These are phyloP conservation scores for Poeciliopsis prolifica DNA, from an alignment of 2,113 vertebrate genomes.

Conservation along the genomic window DNA sequence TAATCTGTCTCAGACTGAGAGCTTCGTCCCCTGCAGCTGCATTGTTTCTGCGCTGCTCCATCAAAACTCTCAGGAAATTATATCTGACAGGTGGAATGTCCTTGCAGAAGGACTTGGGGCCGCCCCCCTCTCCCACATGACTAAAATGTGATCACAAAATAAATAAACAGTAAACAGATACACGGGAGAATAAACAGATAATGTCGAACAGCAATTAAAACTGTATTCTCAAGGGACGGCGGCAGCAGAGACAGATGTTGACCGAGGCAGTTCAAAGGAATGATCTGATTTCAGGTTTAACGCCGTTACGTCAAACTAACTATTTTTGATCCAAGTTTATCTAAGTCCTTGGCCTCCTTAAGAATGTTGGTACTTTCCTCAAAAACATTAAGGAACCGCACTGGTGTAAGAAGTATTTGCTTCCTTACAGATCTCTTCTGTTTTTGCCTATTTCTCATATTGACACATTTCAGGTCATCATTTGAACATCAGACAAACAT, in stretches of 20 bases:
- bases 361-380: too few relatives aligned
- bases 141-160: slow-evolving; percentile 45
- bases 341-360: background rate
- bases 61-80: slow-evolving; percentile 75
- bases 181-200: slow-evolving; percentile 16
- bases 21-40: slow-evolving; percentile 37
- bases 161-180: slow-evolving; percentile 50
- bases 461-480: too few relatives aligned
- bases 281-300: background rate
- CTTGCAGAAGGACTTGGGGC: slow-evolving; percentile 40
- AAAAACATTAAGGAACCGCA: background rate
- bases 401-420: background rate
- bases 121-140: slow-evolving; percentile 33
- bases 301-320: background rate
- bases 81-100: slow-evolving; percentile 78
- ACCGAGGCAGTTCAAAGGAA: background rate
- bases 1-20: slow-evolving; percentile 11
- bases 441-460: too few relatives aligned
- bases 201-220: background rate
- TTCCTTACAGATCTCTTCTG: too few relatives aligned
- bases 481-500: too few relatives aligned
- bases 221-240: background rate
- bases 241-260: background rate
- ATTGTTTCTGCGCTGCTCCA: slow-evolving; percentile 59
- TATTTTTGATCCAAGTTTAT: background rate